Base-by-base conservation (phyloP, 2,888 invertebrate genomes). In the Zaprionus obscuricornis region DNA sequence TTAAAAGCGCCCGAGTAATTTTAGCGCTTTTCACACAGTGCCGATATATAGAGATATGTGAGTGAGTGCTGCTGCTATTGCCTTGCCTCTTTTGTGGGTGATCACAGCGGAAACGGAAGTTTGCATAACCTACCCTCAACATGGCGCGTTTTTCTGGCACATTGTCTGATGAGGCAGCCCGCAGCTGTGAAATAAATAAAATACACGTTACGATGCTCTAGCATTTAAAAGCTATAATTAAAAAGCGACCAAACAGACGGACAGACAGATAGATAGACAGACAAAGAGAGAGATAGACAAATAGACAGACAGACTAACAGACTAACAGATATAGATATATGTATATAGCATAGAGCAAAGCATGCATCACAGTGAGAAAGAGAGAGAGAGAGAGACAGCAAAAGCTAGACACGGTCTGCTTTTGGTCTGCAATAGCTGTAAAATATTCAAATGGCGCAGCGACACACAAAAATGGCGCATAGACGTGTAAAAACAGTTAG, bases 121-220 rank as follows among this genome's bases (percentile, higher is more conserved):
- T 83, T 79, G 81, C 65, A 62, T 49, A 69, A 14, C 39, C 26
- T 10, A 36, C 37, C n/a, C 26, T 10, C 33, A 52, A 83, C 84
- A 77, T 82, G 75, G 59, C 67, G 71, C 62, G 77, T 57, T 78
- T 78, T 85, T 79, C 83, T 68, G 75, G 79, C 66, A 71, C 66
- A 81, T 81, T 86, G 86, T 81, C 84, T 85, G 84, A 83, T 78
- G 84, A 79, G 71, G 65, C 63, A 85, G 42, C 83, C 79, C 83
- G 78, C 79, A 85, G 85, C 83, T 79, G 84, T 73, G 82, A 81
- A 84, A 85, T 85, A 81, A 81, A 81, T 81, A 81, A 81, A 81
- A 84, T 81, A 81, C 79, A 85, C 86, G 79, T 85, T 84, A 85
- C 84, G 73, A 70, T 67, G 70, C 66, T 40, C 65, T 58, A 58